phyloP scores from a whole-genome alignment of 2,113 vertebrate genomes.

The Callaeas wilsoni region DNA sequence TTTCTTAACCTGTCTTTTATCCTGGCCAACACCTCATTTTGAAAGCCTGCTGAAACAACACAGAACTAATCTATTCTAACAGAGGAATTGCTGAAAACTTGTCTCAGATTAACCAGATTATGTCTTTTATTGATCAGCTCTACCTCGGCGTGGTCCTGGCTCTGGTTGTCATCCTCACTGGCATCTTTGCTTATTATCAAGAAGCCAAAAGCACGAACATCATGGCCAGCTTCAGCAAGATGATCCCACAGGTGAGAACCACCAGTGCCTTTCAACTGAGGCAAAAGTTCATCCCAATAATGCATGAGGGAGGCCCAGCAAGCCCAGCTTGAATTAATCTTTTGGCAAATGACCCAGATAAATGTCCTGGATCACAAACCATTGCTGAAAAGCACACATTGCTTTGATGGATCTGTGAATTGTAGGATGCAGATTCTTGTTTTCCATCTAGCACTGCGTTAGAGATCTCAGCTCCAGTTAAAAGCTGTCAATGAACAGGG shows the following conservation, averaged over 20 bases:
- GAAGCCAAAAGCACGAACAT: constrained; percentile 84
- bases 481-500: background rate
- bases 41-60: background rate
- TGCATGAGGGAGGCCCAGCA: background rate
- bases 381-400: background rate
- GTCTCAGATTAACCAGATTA: background rate
- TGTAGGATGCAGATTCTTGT: background rate
- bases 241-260: constrained; percentile 79
- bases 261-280: background rate
- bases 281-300: background rate
- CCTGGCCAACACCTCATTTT: background rate
- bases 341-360: background rate
- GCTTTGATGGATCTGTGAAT: background rate
- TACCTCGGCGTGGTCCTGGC: constrained; percentile 76
- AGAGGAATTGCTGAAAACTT: background rate
- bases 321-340: background rate
- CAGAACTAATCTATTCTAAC: background rate
- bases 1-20: background rate
- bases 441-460: background rate
- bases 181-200: constrained; percentile 81
- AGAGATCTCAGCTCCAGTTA: background rate
- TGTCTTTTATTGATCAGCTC: constrained; percentile 55
- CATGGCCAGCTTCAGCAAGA: constrained; percentile 81
- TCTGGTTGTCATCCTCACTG: constrained; percentile 75
- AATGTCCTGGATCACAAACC: background rate